phyloP scores from a whole-genome alignment of 92 coral and sea anemone species.

The Ricordea florida region DNA sequence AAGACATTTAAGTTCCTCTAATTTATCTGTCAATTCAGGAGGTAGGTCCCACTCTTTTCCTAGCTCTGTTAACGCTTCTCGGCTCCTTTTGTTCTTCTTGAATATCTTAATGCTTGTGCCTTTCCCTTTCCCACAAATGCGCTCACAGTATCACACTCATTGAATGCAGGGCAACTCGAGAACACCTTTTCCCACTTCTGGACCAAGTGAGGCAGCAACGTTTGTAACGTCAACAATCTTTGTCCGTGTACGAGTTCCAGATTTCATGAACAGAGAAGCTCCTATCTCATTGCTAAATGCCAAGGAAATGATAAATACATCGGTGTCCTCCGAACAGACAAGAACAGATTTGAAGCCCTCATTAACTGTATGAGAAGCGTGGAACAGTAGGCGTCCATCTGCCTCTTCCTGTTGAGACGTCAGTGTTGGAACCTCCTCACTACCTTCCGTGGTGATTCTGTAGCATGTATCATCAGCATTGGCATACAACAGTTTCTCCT shows the following conservation, averaged over 20 bases:
- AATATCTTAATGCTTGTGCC: slow-evolving; percentile 27
- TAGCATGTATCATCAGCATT: slow-evolving; percentile 8
- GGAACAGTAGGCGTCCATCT: slow-evolving; percentile 53
- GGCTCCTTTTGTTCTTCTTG: slow-evolving; percentile 16
- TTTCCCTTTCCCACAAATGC: slow-evolving; percentile 29
- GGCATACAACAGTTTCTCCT: slow-evolving; percentile 30
- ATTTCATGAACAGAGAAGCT: slow-evolving; percentile 12
- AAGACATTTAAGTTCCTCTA: slow-evolving; percentile 14
- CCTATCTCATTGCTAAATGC: slow-evolving; percentile 15
- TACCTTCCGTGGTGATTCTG: slow-evolving; percentile 23
- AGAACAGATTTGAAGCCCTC: slow-evolving; percentile 35
- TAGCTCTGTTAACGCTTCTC: slow-evolving; percentile 21
- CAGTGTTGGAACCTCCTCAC: slow-evolving; percentile 26
- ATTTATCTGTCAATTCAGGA: neutral
- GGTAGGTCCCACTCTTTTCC: slow-evolving; percentile 22
- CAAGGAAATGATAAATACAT: slow-evolving; percentile 34
- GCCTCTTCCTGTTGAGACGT: slow-evolving; percentile 51
- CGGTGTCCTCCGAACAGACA: slow-evolving; percentile 43
- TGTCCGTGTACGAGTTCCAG: slow-evolving; percentile 20
- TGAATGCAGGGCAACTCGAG: too few species aligned
- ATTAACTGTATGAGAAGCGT: slow-evolving; percentile 22
- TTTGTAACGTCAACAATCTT: slow-evolving; percentile 5
- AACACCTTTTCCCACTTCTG: slow-evolving; percentile 5
- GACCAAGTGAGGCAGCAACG: slow-evolving; percentile 16
- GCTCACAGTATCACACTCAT: slow-evolving; percentile 30